Base-by-base conservation (phyloP, 1,140 invertebrate genomes). In the Zaprionus ghesquierei region DNA sequence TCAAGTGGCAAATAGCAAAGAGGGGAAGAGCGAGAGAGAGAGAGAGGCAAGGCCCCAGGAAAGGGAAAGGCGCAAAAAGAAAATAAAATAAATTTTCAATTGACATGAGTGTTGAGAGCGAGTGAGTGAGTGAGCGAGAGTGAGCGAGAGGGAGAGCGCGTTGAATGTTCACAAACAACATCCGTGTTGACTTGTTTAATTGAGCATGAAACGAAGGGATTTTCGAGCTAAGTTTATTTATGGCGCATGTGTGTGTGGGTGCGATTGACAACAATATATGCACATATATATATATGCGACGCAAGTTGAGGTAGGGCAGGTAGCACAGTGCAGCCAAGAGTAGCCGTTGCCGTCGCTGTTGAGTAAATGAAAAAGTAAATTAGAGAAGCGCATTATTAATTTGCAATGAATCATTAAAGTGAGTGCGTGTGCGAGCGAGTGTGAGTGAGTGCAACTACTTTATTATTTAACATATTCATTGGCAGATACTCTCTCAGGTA, bases 151-250 rank as follows among this genome's bases (percentile, higher is more conserved):
- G 2, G 41, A 13, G 41, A 46, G 41, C 18, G 41, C 53, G 44
- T 54, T 71, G 51, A 41, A 65, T 65, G 53, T 72, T 35, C 50
- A 50, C 64, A 73, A 60, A 49, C 64, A 73, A 73, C 70, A 73
- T 73, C 70, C 70, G 70, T 68, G 64, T 73, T 73, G 70, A 73
- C 70, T 73, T 68, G 70, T 68, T 68, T 73, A 73, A 73, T 68
- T 73, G 62, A 68, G 63, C 64, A 61, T 68, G 55, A 60, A 71
- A 71, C 46, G 54, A 71, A 71, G 46, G 69, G 62, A 66, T 54
- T 59, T 59, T 63, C 33, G 61, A 63, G 22, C 35, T 38, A 29
- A 62, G 61, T 29, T 29, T 51, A 38, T 63, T 63, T 63, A 54
- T 54, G 61, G 18, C 29, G 23, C 29, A 22, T 62, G 20, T 29